These are phyloP conservation scores for Drosophila phalerata DNA, from an alignment of 2,888 invertebrate genomes.

Conservation along the genomic window DNA sequence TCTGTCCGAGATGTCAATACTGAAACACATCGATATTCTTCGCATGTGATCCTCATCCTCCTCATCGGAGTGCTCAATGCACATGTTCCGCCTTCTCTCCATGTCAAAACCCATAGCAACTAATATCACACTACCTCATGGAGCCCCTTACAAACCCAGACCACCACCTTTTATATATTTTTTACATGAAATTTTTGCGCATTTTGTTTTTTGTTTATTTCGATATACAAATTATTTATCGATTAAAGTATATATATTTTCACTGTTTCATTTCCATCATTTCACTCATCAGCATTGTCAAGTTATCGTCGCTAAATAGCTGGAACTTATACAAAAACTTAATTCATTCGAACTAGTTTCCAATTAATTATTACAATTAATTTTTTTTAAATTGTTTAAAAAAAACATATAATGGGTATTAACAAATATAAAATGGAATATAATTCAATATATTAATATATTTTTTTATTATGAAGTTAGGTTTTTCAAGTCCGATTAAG, in stretches of 20 bases:
- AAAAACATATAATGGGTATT: too few relatives aligned
- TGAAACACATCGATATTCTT: constrained; percentile 55
- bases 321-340: neutral
- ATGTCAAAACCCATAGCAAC: constrained; percentile 9
- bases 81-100: constrained; percentile 34
- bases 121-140: constrained; percentile 2
- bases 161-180: neutral
- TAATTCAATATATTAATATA: too few relatives aligned
- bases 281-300: too few relatives aligned
- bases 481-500: too few relatives aligned
- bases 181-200: constrained; percentile 20
- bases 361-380: neutral
- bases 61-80: constrained; percentile 10
- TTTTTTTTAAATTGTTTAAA: too few relatives aligned
- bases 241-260: neutral
- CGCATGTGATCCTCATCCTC: constrained; percentile 29
- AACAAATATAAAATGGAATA: too few relatives aligned
- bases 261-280: neutral
- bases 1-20: constrained; percentile 47
- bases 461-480: too few relatives aligned
- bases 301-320: neutral
- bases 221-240: neutral
- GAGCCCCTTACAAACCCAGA: neutral
- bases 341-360: neutral
- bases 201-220: neutral